Conservation (phyloP, 2,113 vertebrate species). For the Cromileptes altivelis region DNA sequence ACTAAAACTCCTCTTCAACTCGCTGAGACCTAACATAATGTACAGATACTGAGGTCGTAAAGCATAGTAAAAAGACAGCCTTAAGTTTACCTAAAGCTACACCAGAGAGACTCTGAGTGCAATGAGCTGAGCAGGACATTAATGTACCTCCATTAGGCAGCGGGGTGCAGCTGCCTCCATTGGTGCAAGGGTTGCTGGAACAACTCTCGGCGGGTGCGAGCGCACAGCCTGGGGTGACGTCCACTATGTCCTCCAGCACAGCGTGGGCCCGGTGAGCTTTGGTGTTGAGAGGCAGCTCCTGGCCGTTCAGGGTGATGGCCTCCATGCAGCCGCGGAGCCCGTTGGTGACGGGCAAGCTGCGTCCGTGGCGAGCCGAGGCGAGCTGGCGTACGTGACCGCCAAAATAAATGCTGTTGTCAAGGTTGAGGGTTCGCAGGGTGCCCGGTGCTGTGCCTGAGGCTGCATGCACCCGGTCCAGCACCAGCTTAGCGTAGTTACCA, state of each 20-base stretch:
- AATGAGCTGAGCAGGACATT: conserved; percentile 15
- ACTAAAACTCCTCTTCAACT: background rate
- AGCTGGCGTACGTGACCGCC: conserved; percentile 93
- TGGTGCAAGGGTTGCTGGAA: conserved; percentile 92
- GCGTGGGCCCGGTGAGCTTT: conserved; percentile 85
- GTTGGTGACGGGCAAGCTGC: conserved; percentile 88
- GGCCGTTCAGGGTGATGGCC: conserved; percentile 91
- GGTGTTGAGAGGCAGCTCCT: conserved; percentile 91
- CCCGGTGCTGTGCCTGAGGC: conserved; percentile 95
- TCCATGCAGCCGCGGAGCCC: conserved; percentile 96
- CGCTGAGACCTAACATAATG: background rate
- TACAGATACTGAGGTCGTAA: too few relatives aligned
- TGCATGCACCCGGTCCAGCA: conserved; percentile 93
- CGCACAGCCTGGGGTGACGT: conserved; percentile 90
- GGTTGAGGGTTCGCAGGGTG: conserved; percentile 94
- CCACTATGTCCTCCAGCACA: conserved; percentile 92
- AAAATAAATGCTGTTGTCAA: conserved; percentile 93
- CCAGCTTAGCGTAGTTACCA: conserved; percentile 93
- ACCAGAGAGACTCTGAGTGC: background rate
- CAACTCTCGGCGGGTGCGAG: conserved; percentile 88
- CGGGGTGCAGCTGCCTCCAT: conserved; percentile 90
- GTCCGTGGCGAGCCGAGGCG: conserved; percentile 72
- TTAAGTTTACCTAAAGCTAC: background rate
- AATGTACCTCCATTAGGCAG: conserved; percentile 90
- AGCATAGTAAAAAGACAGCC: too few relatives aligned